Percentiles rank a stretch among this genome's conserved stretches.
phyloP scores from a whole-genome alignment of 2,888 invertebrate genomes.

The Argyresthia goedartella region DNA sequence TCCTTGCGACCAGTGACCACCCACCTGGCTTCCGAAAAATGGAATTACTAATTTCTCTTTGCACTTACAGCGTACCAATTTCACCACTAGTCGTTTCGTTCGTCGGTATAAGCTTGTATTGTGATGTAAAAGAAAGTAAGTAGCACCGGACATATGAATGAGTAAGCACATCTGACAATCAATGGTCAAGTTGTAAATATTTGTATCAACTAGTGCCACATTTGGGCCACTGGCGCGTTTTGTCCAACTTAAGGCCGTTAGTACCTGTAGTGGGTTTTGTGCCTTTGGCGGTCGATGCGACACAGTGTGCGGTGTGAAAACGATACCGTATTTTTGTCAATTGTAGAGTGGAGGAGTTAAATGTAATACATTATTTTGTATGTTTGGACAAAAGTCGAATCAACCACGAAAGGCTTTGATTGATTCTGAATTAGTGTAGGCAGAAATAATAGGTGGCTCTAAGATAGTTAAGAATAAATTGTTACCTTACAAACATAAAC shows the following conservation, averaged over 20 bases:
- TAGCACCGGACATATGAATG: slow-evolving; percentile 15
- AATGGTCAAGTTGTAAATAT: slow-evolving; percentile 25
- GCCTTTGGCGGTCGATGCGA: background rate
- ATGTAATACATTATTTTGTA: no score
- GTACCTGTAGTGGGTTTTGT: no score
- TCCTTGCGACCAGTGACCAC: slow-evolving; percentile 4
- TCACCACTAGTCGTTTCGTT: background rate
- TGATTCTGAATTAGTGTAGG: no score
- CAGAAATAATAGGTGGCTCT: no score
- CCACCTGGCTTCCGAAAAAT: slow-evolving; percentile 3
- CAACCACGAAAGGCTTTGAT: no score
- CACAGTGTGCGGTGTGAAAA: background rate
- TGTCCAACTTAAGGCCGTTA: no score
- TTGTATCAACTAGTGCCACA: slow-evolving; percentile 26
- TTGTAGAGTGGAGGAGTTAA: no score
- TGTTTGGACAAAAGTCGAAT: no score
- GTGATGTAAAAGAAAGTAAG: background rate
- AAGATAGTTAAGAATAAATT: no score
- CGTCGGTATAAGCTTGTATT: slow-evolving; percentile 2
- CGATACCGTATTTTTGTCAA: background rate
- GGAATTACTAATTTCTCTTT: background rate
- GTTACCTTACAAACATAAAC: no score
- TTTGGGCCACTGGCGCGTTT: background rate
- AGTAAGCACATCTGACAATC: slow-evolving; percentile 12
- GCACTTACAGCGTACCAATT: background rate